Evolutionary conservation across 2,797 vertebrate genomes (phyloP).

Genomic region (Ateles fusciceps): DNA sequence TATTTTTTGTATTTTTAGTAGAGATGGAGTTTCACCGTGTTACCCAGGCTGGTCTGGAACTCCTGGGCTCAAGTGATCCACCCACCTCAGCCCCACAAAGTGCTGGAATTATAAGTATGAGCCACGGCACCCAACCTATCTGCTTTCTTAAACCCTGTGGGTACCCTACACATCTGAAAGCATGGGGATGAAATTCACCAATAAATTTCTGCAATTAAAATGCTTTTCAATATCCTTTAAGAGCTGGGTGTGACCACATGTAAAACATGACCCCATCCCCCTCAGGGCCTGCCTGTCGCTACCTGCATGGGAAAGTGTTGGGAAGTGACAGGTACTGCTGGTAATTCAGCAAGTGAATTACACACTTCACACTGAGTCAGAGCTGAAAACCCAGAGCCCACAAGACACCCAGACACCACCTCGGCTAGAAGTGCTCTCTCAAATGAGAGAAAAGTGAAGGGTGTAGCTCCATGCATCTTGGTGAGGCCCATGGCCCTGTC

Average conservation of each 20-base stretch:
- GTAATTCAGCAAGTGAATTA: conserved; percentile 27
- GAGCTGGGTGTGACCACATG: background rate
- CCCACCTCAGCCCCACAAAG: background rate
- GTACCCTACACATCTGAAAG: background rate
- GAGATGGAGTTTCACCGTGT: background rate
- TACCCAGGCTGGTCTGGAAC: background rate
- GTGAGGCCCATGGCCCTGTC: accelerated
- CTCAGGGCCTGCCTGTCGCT: background rate
- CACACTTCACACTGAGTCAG: background rate
- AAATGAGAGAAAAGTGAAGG: background rate
- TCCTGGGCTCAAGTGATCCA: background rate
- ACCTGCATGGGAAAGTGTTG: conserved; percentile 22
- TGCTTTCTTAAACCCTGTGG: background rate
- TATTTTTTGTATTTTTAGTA: background rate
- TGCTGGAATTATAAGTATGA: background rate
- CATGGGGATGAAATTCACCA: background rate
- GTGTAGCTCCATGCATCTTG: accelerated
- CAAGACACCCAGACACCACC: background rate
- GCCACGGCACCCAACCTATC: background rate
- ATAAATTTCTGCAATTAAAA: background rate
- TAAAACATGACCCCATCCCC: background rate
- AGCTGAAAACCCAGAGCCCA: background rate
- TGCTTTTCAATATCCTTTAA: background rate
- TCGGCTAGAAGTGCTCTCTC: background rate
- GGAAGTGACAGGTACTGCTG: background rate